These are phyloP conservation scores for Bombus confusus DNA, from an alignment of 1,140 invertebrate genomes.

Conservation along the genomic window DNA sequence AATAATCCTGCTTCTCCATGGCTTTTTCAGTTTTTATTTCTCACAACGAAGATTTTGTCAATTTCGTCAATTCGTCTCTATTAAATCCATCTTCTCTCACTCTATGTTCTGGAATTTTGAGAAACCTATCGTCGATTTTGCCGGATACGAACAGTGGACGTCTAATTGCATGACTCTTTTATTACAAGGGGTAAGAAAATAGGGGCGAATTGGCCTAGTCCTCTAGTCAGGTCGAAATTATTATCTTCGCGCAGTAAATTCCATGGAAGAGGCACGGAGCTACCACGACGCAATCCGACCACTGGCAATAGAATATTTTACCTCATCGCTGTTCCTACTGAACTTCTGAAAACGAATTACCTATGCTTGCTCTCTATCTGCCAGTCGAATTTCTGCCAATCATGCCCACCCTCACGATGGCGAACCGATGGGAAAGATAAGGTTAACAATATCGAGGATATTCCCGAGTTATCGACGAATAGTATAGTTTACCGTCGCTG, in stretches of 20 bases:
- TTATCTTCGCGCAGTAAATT: slow-evolving; percentile 50
- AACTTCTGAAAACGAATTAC: slow-evolving; percentile 33
- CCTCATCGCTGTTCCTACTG: neutral
- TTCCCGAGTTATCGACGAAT: neutral
- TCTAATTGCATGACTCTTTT: neutral
- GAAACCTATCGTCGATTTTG: neutral
- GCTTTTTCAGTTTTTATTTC: neutral
- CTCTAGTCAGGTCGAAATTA: slow-evolving; percentile 11
- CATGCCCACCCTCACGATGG: neutral
- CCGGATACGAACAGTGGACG: neutral
- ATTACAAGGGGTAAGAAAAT: neutral
- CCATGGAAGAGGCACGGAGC: neutral
- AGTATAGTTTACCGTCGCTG: neutral
- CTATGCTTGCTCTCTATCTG: no score
- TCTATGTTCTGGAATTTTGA: neutral
- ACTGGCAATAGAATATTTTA: slow-evolving; percentile 14
- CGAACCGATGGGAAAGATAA: slow-evolving; percentile 20
- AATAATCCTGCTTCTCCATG: neutral
- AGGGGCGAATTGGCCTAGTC: neutral
- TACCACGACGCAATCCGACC: neutral
- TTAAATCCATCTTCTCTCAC: neutral
- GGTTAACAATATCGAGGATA: slow-evolving; percentile 31
- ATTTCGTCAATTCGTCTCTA: neutral
- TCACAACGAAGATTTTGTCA: neutral
- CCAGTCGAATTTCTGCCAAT: neutral